Evolutionary conservation across 1,140 invertebrate genomes (phyloP).

Genomic region (Caenorhabditis briggsae): DNA sequence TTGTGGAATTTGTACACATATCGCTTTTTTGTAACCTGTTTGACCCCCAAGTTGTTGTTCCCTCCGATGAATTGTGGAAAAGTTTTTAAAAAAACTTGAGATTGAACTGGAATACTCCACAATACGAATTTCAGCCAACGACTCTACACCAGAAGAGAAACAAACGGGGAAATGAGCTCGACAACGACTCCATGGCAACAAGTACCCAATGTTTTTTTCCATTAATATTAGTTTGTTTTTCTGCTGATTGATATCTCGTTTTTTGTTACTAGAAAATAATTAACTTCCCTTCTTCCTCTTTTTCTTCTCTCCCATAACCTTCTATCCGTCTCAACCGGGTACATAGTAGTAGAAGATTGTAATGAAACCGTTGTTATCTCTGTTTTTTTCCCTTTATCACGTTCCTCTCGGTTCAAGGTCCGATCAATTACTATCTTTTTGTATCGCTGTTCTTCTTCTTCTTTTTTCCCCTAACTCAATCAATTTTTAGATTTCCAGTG

Average conservation of each 20-base stretch:
- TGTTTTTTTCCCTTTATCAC: background rate
- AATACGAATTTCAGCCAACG: constrained; percentile 1
- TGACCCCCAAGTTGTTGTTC: too few relatives aligned
- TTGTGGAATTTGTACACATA: too few relatives aligned
- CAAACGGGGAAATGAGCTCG: background rate
- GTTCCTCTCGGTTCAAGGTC: constrained; percentile 27
- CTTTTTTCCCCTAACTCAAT: too few relatives aligned
- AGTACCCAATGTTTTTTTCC: too few relatives aligned
- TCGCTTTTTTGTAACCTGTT: too few relatives aligned
- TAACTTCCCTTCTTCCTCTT: background rate
- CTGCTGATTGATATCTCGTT: background rate
- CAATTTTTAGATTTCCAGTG: background rate
- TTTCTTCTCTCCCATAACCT: background rate
- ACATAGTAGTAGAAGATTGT: constrained; percentile 3
- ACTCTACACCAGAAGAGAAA: constrained; percentile 14
- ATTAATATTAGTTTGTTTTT: background rate
- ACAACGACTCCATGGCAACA: background rate
- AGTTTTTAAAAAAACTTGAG: too few relatives aligned
- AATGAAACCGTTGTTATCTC: constrained; percentile 4
- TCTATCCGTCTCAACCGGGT: constrained; percentile 41
- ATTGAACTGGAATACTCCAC: background rate
- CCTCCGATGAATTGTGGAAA: too few relatives aligned
- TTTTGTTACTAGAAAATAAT: background rate
- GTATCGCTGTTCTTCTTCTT: background rate
- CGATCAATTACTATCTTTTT: constrained; percentile 5